Evolutionary conservation across 2,888 invertebrate species (phyloP).

Genomic region (Gasteruption jaculator): DNA sequence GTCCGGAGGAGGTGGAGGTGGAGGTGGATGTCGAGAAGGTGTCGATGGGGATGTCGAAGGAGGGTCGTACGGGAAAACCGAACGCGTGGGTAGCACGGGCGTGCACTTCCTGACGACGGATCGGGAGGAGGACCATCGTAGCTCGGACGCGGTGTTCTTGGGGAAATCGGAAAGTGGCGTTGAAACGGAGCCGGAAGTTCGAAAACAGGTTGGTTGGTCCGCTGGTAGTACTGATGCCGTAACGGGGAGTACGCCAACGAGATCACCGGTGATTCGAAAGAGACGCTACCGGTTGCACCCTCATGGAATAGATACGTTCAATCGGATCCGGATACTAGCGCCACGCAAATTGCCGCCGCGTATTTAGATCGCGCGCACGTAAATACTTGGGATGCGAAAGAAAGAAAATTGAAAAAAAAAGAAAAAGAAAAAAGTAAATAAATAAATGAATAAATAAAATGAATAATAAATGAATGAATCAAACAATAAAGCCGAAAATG

Average conservation of each 20-base stretch:
- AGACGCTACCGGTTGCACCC: constrained; percentile 21
- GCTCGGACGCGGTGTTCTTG: neutral
- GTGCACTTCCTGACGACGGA: constrained; percentile 46
- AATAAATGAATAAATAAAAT: neutral
- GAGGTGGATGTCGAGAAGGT: constrained; percentile 2
- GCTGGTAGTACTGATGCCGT: no score
- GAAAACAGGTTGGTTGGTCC: constrained; percentile 50
- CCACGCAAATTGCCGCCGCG: constrained; percentile 23
- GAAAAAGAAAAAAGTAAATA: neutral
- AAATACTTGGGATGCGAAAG: no score
- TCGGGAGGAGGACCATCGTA: constrained; percentile 36
- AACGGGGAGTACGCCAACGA: constrained; percentile 28
- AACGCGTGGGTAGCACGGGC: constrained; percentile 35
- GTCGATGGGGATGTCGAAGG: no score
- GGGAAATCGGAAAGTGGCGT: constrained; percentile 31
- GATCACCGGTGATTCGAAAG: constrained; percentile 28
- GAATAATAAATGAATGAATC: neutral
- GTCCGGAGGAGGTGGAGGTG: constrained; percentile 11
- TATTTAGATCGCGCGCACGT: constrained; percentile 20
- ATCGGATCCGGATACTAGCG: constrained; percentile 10
- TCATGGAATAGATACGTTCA: constrained; percentile 20
- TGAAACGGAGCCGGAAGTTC: constrained; percentile 44
- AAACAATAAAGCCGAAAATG: constrained; percentile 7
- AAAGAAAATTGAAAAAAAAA: no score
- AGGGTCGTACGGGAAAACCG: constrained; percentile 27